Evolutionary conservation across 2,113 vertebrate genomes (phyloP), one percentile per base, ranked within the genome.

Genomic region (Halcyon malimbica): DNA sequence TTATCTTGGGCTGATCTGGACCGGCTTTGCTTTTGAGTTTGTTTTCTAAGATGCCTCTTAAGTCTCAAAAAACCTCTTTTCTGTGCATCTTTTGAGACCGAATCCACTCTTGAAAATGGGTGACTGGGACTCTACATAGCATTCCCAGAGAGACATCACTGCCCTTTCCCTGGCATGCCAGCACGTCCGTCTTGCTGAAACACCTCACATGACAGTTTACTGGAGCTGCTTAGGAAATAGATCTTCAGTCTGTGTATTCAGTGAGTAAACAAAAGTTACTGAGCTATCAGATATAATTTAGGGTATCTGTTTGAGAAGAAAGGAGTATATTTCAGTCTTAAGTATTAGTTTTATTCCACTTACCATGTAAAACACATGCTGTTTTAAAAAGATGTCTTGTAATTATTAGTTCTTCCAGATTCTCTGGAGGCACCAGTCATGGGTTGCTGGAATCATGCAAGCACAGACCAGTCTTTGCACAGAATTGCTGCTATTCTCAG

Each of bases 401-500:
- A 78, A 60, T 84, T 89, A 83, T 85, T 74, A 59, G 48, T 44
- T 83, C 39, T 82, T 89, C 73, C 64, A 83, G 20, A 62, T 70
- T 84, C 74, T 93, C 42, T 91, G 42, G 48, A 91, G 74, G 83
- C 42, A 81, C 14, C 26, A 68, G 25, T 9, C 62, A 57, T 20
- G 19, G 39, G 69, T 39, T 89, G 56, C 65, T 87, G 65, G 13
- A 91, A 73, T 21, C 4, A 0, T 70, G 48, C 68, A 92, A 71
- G 64, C 13, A 51, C 68, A 86, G 60, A 83, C 28, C 28, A 71
- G 23, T 53, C 64, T 88, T 89, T 70, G 37, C 67, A 93, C 37
- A 83, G 76, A 94, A 67, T 13, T 68, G 26, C 16, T 96, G 71
- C 35, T 95, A 75, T 94, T 95, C 89, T 87, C 65, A 85, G 81